A percentile compares a stretch with the other conserved stretches of the same genome.
phyloP scores from a whole-genome alignment of 92 coral and sea anemone species.

The Porites cylindrica region DNA sequence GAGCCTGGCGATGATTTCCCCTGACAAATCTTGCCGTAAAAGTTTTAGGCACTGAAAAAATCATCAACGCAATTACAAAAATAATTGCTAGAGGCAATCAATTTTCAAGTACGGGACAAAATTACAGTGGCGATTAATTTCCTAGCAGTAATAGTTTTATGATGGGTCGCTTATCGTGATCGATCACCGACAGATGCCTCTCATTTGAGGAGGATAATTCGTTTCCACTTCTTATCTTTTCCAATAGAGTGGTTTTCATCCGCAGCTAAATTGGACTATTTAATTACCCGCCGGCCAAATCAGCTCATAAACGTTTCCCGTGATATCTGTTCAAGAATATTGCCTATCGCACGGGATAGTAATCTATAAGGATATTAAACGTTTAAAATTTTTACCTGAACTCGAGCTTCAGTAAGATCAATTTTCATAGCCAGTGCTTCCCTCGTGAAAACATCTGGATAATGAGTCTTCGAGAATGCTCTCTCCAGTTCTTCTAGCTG shows the following conservation, averaged over 20 bases:
- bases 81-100: constrained; percentile 31
- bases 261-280: constrained; percentile 78
- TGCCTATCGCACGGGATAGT: background rate
- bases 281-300: constrained; percentile 78
- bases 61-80: constrained; percentile 18
- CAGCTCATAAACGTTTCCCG: constrained; percentile 45
- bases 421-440: constrained; percentile 97
- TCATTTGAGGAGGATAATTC: constrained; percentile 47
- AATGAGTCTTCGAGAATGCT: constrained; percentile 97
- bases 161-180: constrained; percentile 50
- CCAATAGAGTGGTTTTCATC: constrained; percentile 68
- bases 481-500: constrained; percentile 97
- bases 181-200: constrained; percentile 58
- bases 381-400: constrained; percentile 77
- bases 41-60: background rate
- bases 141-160: constrained; percentile 53
- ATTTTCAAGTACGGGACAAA: constrained; percentile 40
- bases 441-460: constrained; percentile 97
- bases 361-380: background rate
- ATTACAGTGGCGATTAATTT: constrained; percentile 53
- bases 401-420: constrained; percentile 98
- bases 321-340: constrained; percentile 46
- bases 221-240: constrained; percentile 71
- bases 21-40: constrained; percentile 3
- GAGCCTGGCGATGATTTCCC: background rate